A percentile compares a stretch with the other conserved stretches of the same genome.
Conservation (phyloP, 2,888 invertebrate genomes). For the Lamellibrachia satsuma region DNA sequence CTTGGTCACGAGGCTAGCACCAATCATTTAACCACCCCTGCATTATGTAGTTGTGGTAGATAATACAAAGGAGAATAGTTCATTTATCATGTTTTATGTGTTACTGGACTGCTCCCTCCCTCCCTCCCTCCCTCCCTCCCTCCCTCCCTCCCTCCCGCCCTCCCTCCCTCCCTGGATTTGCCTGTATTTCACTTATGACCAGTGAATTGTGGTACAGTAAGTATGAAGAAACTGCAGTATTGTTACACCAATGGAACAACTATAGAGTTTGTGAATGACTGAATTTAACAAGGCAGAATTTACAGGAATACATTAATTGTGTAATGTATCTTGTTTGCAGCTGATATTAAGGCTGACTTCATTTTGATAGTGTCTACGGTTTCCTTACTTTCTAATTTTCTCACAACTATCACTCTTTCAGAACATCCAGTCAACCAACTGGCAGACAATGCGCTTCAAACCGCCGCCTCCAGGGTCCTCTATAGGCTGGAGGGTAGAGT, state of each 20-base stretch:
- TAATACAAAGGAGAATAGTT: no score
- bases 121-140: no score
- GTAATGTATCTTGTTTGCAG: neutral
- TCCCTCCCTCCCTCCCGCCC: no score
- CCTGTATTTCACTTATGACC: neutral
- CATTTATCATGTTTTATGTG: no score
- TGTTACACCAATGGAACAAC: neutral
- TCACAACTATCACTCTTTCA: constrained; percentile 58
- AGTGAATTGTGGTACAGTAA: neutral
- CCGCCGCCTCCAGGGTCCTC: constrained; percentile 90
- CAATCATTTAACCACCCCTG: no score
- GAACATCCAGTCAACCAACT: constrained; percentile 99
- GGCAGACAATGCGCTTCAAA: constrained; percentile 98
- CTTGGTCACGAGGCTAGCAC: no score
- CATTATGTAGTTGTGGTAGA: no score
- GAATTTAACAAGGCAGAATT: neutral
- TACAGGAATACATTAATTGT: neutral
- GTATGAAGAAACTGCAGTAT: neutral
- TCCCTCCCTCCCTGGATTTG: neutral
- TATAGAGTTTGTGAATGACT: neutral
- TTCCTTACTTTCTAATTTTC: neutral
- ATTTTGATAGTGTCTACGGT: neutral
- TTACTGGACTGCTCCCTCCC: no score
- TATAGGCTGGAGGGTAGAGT: constrained; percentile 99
- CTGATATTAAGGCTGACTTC: neutral